phyloP scores from a whole-genome alignment of 2,888 invertebrate species.

The Pterostichus niger region DNA sequence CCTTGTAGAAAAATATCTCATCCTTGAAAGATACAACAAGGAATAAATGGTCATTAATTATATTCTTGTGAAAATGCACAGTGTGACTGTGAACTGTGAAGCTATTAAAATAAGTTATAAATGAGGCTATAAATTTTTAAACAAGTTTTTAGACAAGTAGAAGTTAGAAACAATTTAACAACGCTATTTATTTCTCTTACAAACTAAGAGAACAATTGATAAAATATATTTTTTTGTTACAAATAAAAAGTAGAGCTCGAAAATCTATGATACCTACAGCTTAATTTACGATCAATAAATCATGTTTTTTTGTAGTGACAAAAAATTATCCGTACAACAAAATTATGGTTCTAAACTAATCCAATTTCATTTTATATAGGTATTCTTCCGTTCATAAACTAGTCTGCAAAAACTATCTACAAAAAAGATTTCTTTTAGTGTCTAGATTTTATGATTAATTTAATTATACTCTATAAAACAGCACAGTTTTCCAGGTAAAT shows the following conservation, averaged over 20 bases:
- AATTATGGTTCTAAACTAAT: conserved; percentile 27
- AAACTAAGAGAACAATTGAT: conserved; percentile 5
- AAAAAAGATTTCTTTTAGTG: conserved; percentile 20
- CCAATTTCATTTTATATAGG: conserved; percentile 25
- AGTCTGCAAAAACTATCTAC: conserved; percentile 9
- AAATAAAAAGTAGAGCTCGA: not conserved
- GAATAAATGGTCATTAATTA: conserved; percentile 55
- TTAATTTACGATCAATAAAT: conserved; percentile 19
- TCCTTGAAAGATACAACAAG: conserved; percentile 57
- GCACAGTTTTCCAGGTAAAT: conserved; percentile 53
- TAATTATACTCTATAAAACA: conserved; percentile 50
- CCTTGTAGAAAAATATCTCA: conserved; percentile 54
- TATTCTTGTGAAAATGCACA: conserved; percentile 55
- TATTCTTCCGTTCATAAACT: conserved; percentile 59
- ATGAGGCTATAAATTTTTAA: conserved; percentile 50
- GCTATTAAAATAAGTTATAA: conserved; percentile 57
- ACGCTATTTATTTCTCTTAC: not conserved
- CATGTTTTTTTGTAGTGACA: not conserved
- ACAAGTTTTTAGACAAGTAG: conserved; percentile 41
- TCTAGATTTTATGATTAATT: conserved; percentile 44
- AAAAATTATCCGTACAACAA: conserved; percentile 31
- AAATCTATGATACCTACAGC: not conserved
- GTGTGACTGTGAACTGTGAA: conserved; percentile 15
- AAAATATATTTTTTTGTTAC: not conserved
- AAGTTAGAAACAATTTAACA: conserved; percentile 15